Base-by-base conservation (phyloP, 2,888 invertebrate species). In the Ferdinandea cuprea region DNA sequence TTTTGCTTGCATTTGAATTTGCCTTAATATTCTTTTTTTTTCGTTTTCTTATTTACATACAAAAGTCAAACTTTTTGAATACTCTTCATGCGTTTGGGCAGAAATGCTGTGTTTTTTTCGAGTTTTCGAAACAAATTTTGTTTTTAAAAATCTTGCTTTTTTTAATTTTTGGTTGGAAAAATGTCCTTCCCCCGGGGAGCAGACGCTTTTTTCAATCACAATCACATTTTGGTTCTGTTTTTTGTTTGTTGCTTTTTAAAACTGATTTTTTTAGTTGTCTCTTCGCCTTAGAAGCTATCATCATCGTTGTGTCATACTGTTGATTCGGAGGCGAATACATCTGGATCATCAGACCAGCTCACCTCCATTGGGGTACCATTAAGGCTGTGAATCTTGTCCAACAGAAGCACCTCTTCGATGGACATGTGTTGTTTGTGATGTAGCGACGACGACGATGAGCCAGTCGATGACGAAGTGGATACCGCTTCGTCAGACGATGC, bases 361-460 rank as follows among this genome's bases (percentile, higher is more conserved):
- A 91, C 90, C 80, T 91, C 91, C 91, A 91, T 91, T 32, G 91
- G 91, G 3, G 91, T 91, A 32, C 89, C 92, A 86, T 93, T 93
- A 7, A 90, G 85, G 80, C 90, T 90, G 74, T 86, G 87, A 35
- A 87, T 89, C 79, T 89, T 89, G 40, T 90, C 88, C 68, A 90
- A 85, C 56, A 89, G 84, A 37, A 90, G 69, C 11, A 89, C 89
- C 85, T 91, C 91, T 85, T 91, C 90, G 54, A 86, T 86, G 19
- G 86, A 85, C 73, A 86, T 66, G 30, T 86, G 88, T 37, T 89
- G 87, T 32, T 89, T 88, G 85, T 89, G 86, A 91, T 74, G 84
- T 5, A 86, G 81, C 21, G 87, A 90, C 2, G 89, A 88, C 2
- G 88, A 88, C 91, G 42, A 92, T 91, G 80, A 91, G 79, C 87